A percentile compares a stretch with the other conserved stretches of the same genome.
Conservation (phyloP, 2,797 vertebrate genomes). For the Carapus acus region DNA sequence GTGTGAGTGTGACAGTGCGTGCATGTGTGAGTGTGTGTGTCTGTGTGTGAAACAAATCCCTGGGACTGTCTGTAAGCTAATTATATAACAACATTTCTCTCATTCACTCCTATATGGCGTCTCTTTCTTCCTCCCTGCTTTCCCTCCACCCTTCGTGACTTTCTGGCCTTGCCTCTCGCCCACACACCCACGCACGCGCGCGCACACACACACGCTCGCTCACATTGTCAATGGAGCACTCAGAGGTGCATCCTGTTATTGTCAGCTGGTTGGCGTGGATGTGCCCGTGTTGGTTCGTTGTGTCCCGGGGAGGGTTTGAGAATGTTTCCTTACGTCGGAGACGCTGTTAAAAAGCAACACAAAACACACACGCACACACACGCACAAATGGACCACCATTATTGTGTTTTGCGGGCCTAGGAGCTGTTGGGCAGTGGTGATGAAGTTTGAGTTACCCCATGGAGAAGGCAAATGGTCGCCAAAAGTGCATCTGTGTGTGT, state of each 20-base stretch:
- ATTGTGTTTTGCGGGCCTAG: neutral
- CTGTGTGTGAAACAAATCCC: constrained; percentile 38
- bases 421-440: too few species aligned
- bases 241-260: constrained; percentile 63
- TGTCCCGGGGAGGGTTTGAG: constrained; percentile 40
- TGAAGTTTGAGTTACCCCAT: neutral
- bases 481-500: neutral
- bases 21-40: constrained; percentile 11
- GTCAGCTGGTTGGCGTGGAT: constrained; percentile 48
- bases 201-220: constrained; percentile 12
- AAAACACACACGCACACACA: too few species aligned
- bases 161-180: neutral
- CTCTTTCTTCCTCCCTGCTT: constrained; percentile 20
- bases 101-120: constrained; percentile 52
- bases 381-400: constrained; percentile 36
- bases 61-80: constrained; percentile 60
- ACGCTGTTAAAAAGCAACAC: constrained; percentile 32
- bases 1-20: constrained; percentile 31
- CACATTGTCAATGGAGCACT: constrained; percentile 27
- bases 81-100: constrained; percentile 65
- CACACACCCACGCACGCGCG: constrained; percentile 1
- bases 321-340: constrained; percentile 30
- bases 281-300: constrained; percentile 36
- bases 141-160: constrained; percentile 29
- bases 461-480: neutral